Evolutionary conservation across 2,888 invertebrate genomes (phyloP).

Genomic region (Sesamia inferens): DNA sequence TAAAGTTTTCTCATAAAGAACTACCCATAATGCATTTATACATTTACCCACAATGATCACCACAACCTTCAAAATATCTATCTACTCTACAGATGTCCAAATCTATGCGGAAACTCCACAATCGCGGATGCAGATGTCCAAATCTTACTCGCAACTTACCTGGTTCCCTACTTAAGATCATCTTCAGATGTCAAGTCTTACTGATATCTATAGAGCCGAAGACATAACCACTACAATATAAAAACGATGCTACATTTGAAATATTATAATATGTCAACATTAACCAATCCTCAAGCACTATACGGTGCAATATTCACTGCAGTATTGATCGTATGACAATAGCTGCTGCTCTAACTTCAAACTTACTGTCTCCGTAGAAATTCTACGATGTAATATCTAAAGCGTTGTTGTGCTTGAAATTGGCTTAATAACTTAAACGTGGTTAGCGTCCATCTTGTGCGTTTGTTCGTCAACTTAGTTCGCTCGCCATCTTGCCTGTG

Average conservation of each 20-base stretch:
- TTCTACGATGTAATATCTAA: slow-evolving; percentile 45
- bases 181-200: neutral
- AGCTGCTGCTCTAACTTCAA: slow-evolving; percentile 4
- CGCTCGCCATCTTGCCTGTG: slow-evolving; percentile 38
- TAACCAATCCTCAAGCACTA: neutral
- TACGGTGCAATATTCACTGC: neutral
- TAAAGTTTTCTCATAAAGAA: too few relatives aligned
- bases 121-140: too few relatives aligned
- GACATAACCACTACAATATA: neutral
- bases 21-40: too few relatives aligned
- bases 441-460: slow-evolving; percentile 54
- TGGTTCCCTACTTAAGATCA: too few relatives aligned
- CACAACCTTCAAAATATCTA: too few relatives aligned
- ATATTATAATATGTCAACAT: neutral
- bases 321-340: slow-evolving; percentile 15
- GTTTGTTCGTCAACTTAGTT: slow-evolving; percentile 49
- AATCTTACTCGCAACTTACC: too few relatives aligned
- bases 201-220: too few relatives aligned
- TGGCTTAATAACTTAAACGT: slow-evolving; percentile 55
- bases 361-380: slow-evolving; percentile 36
- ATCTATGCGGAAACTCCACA: too few relatives aligned
- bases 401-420: slow-evolving; percentile 49
- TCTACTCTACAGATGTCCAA: too few relatives aligned
- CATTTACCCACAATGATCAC: too few relatives aligned
- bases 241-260: neutral